These are phyloP conservation scores for Norana najaformis DNA, from an alignment of 2,888 invertebrate genomes.

Conservation along the genomic window DNA sequence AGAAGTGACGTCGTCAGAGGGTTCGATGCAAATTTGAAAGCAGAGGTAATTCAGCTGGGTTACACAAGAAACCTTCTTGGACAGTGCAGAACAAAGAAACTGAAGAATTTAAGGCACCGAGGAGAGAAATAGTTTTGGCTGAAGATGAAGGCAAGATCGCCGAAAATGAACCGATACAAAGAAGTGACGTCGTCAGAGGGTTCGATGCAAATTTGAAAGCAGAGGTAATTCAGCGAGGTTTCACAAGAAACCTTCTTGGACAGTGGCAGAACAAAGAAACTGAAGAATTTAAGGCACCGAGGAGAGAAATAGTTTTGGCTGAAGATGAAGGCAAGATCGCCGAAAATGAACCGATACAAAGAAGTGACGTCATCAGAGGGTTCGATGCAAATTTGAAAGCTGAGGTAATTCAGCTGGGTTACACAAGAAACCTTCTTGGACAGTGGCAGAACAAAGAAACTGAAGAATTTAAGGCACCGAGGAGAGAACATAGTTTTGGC, in stretches of 20 bases:
- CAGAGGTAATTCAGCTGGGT: conserved; percentile 26
- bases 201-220: background rate
- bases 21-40: background rate
- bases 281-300: too few species aligned
- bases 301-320: background rate
- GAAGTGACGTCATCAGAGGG: background rate
- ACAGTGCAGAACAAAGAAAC: conserved; percentile 32
- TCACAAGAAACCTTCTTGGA: background rate
- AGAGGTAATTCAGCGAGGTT: background rate
- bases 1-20: conserved; percentile 23
- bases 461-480: too few species aligned
- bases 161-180: background rate
- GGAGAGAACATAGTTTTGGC: too few species aligned
- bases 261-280: conserved; percentile 9
- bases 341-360: background rate
- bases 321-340: conserved; percentile 6
- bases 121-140: background rate
- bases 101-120: background rate
- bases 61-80: conserved; percentile 35
- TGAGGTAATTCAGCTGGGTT: too few species aligned
- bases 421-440: background rate
- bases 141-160: background rate
- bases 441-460: too few species aligned
- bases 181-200: conserved; percentile 21
- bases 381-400: too few species aligned